Conservation (phyloP, 2,113 vertebrate genomes). For the Dendropsophus ebraccatus region DNA sequence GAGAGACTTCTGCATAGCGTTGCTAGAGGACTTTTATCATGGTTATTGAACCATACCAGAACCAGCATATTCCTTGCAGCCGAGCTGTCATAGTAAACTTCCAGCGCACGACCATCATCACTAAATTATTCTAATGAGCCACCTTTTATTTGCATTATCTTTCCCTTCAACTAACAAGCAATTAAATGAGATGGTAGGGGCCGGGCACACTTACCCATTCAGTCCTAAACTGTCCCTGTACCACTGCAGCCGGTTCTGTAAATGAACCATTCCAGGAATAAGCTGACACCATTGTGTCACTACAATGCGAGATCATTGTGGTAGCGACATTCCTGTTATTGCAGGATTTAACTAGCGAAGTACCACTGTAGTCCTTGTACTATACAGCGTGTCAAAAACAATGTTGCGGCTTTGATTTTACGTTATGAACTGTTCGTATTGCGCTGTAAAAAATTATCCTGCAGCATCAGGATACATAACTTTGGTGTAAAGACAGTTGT, state of each 20-base stretch:
- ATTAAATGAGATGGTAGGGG: background rate
- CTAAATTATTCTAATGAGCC: background rate
- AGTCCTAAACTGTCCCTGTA: background rate
- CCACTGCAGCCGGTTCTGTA: background rate
- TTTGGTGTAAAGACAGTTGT: background rate
- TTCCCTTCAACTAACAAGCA: conserved; percentile 21
- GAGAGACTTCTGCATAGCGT: conserved; percentile 32
- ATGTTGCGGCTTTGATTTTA: background rate
- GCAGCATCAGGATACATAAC: background rate
- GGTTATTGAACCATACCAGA: conserved; percentile 18
- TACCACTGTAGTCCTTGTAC: background rate
- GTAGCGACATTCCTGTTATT: background rate
- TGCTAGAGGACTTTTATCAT: conserved; percentile 40
- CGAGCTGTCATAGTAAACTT: background rate
- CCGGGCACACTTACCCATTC: background rate
- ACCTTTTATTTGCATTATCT: conserved; percentile 19
- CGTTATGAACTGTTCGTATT: background rate
- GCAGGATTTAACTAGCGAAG: background rate
- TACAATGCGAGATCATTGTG: background rate
- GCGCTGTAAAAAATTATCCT: background rate
- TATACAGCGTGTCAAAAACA: background rate
- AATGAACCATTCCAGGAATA: conserved; percentile 14
- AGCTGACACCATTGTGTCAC: conserved; percentile 27
- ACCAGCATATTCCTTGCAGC: conserved; percentile 24
- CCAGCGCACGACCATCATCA: background rate